Conservation (phyloP, 2,797 vertebrate genomes). For the Prionace glauca region DNA sequence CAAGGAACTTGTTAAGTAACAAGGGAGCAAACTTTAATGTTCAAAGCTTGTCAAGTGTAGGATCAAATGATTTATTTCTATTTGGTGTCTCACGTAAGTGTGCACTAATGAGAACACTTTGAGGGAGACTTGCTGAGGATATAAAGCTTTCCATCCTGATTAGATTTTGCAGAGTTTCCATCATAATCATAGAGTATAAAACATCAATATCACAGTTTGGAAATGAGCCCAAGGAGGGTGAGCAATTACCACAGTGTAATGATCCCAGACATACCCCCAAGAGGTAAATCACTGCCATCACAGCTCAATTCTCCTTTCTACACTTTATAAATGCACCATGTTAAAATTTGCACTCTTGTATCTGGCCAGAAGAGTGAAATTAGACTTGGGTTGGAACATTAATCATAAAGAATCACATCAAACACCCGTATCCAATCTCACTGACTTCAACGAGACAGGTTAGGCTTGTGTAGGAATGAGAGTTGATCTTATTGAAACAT, state of each 20-base stretch:
- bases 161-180: background rate
- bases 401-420: background rate
- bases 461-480: no score
- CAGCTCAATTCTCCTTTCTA: background rate
- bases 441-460: background rate
- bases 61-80: background rate
- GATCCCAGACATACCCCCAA: background rate
- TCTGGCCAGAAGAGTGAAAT: background rate
- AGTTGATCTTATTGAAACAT: no score
- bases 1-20: background rate
- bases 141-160: background rate
- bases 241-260: background rate
- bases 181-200: background rate
- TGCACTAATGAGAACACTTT: background rate
- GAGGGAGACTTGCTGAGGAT: background rate
- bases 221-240: background rate
- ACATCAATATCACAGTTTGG: background rate
- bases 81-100: background rate
- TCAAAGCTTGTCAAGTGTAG: background rate
- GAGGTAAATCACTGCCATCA: background rate
- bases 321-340: background rate
- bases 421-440: no score
- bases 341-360: background rate
- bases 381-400: background rate
- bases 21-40: background rate